Percentiles rank a stretch among this genome's conserved stretches.
Conservation (phyloP, 2,797 vertebrate species). For the Gymnodraco acuticeps region DNA sequence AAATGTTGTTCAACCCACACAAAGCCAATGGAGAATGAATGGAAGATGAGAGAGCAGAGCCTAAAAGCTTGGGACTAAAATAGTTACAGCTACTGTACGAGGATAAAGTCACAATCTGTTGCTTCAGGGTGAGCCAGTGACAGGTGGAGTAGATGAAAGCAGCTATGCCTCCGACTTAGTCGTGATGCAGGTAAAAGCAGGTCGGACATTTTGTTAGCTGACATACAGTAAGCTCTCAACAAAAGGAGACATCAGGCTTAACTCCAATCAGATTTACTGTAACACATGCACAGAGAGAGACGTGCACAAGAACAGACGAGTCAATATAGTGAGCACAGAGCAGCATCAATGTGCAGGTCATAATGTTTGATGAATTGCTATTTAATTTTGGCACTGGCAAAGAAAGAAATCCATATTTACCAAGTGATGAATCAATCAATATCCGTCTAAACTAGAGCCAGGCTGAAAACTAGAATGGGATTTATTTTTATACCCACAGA, state of each 20-base stretch:
- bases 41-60: conserved; percentile 46
- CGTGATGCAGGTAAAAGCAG: conserved; percentile 57
- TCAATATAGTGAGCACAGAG: conserved; percentile 21
- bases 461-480: conserved; percentile 53
- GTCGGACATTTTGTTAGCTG: conserved; percentile 43
- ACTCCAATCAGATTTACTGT: conserved; percentile 28
- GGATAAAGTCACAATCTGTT: conserved; percentile 59
- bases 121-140: conserved; percentile 52
- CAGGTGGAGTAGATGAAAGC: conserved; percentile 55
- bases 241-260: conserved; percentile 39
- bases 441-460: conserved; percentile 54
- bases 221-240: conserved; percentile 28
- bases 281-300: conserved; percentile 7
- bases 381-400: conserved; percentile 47
- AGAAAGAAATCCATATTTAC: conserved; percentile 44
- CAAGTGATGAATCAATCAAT: conserved; percentile 69
- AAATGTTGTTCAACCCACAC: conserved; percentile 39
- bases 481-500: conserved; percentile 70
- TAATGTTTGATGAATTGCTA: conserved; percentile 53
- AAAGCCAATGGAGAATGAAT: conserved; percentile 63
- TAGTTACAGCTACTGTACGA: conserved; percentile 51
- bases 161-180: conserved; percentile 34
- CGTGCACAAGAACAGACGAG: background rate
- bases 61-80: conserved; percentile 56
- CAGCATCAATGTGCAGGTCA: conserved; percentile 27